phyloP scores from a whole-genome alignment of 2,113 vertebrate species.

The Butorides virescens region DNA sequence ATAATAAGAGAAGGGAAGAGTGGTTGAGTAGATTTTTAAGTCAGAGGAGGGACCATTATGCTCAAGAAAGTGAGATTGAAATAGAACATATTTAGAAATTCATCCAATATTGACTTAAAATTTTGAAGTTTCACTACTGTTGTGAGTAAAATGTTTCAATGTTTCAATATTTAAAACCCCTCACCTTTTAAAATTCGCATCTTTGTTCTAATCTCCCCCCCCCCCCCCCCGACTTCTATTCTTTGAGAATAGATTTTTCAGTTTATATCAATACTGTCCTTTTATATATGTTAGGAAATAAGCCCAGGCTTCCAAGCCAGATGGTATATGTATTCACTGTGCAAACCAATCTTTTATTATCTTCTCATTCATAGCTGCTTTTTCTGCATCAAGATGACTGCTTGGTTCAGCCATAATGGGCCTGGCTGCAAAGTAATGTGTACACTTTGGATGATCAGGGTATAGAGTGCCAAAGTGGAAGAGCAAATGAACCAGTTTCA shows the following conservation, averaged over 20 bases:
- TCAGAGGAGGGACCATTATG: not conserved
- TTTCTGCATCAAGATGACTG: not conserved
- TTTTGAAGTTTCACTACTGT: not conserved
- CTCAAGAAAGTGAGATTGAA: not conserved
- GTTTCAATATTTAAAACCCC: not conserved
- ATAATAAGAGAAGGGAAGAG: not conserved
- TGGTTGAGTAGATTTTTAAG: not conserved
- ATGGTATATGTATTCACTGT: not conserved
- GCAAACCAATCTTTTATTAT: not conserved
- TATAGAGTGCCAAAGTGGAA: not conserved
- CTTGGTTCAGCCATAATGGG: not conserved
- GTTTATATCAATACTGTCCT: not conserved
- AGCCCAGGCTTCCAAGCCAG: not conserved
- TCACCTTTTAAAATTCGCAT: not conserved
- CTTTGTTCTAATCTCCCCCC: not conserved
- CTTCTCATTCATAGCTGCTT: not conserved
- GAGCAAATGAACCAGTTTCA: not conserved
- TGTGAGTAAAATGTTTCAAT: not conserved
- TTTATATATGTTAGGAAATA: not conserved
- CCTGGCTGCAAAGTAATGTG: not conserved
- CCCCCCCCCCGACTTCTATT: not conserved
- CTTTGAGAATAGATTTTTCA: not conserved
- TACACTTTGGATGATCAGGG: not conserved
- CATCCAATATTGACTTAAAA: not conserved
- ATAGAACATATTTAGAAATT: not conserved